Conservation (phyloP, 2,888 invertebrate genomes). For the Agrotis ipsilon region DNA sequence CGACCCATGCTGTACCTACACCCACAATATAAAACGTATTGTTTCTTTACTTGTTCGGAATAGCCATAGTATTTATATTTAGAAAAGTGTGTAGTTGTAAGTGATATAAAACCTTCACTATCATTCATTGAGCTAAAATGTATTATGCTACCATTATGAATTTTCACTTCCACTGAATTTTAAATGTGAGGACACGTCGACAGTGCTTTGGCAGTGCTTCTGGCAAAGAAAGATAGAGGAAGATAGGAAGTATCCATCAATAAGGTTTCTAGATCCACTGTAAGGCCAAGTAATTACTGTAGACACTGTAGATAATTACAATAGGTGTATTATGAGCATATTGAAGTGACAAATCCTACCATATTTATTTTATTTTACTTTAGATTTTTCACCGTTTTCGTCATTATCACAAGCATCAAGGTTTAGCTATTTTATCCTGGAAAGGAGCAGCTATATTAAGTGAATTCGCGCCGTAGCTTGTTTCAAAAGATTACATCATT, state of each 20-base stretch:
- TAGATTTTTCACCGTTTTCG: not conserved
- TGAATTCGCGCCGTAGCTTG: not conserved
- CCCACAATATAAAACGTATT: no score
- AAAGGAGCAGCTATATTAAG: conserved; percentile 10
- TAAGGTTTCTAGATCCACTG: not conserved
- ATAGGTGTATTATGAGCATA: conserved; percentile 12
- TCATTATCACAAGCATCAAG: not conserved
- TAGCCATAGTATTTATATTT: not conserved
- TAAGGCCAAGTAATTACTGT: not conserved
- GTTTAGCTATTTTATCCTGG: not conserved
- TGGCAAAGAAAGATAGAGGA: no score
- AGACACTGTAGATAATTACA: not conserved
- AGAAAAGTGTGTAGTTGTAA: not conserved
- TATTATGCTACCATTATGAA: not conserved
- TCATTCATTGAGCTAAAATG: no score
- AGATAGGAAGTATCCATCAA: no score
- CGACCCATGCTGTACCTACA: no score
- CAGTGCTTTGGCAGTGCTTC: no score
- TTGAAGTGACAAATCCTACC: not conserved
- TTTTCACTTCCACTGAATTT: no score
- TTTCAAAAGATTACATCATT: not conserved
- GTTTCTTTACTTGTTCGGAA: not conserved
- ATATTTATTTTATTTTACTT: not conserved
- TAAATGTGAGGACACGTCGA: no score
- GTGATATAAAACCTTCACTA: not conserved